Evolutionary conservation across 2,888 invertebrate genomes (phyloP).

Genomic region (Smittia aterrima): DNA sequence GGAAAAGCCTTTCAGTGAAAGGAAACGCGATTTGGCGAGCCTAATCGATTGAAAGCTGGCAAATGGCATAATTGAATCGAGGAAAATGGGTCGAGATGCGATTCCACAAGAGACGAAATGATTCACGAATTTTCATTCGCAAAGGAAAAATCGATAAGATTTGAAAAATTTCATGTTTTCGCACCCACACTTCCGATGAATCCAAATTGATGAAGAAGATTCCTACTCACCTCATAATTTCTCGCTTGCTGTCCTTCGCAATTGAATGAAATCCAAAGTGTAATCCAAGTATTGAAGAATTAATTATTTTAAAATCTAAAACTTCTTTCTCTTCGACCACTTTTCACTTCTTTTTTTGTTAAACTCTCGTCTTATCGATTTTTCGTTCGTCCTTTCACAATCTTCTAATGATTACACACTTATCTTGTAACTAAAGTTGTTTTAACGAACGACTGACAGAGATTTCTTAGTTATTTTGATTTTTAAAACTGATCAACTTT

Average conservation of each 20-base stretch:
- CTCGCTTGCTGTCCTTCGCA: neutral
- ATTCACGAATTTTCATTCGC: neutral
- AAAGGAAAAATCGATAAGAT: conserved; percentile 21
- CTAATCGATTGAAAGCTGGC: neutral
- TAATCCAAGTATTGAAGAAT: neutral
- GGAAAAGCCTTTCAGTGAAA: neutral
- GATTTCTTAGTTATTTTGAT: neutral
- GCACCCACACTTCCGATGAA: neutral
- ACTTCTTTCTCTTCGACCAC: conserved; percentile 7
- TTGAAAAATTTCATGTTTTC: conserved; percentile 25
- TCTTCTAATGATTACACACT: neutral
- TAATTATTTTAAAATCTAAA: neutral
- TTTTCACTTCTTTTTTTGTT: neutral
- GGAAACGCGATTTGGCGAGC: neutral
- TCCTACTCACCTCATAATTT: conserved; percentile 23
- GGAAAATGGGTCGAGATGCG: neutral
- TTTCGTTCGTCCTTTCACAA: neutral
- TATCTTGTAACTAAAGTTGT: neutral
- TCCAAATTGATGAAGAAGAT: neutral
- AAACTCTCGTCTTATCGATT: neutral
- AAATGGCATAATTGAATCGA: neutral
- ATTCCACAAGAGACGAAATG: neutral
- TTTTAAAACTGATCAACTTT: no score
- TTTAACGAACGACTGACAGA: neutral
- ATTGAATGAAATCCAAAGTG: neutral